Base-by-base conservation (phyloP, 2,113 vertebrate genomes). In the Xyliphius kryptos region DNA sequence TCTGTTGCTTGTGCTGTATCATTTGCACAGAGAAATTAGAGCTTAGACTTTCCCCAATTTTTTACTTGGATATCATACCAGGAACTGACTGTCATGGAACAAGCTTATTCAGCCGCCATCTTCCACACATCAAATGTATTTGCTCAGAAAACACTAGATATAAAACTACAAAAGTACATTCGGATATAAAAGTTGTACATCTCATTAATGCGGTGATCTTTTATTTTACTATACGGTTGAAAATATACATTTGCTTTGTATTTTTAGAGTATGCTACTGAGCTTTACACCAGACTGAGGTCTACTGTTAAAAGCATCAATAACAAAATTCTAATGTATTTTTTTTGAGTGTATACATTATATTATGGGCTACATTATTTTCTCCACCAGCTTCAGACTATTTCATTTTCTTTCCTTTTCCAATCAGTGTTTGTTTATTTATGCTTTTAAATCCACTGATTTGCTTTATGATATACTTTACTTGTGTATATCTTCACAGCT, bases 21-120 rank as follows among this genome's bases (percentile, higher is more conserved):
- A 81, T 73, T 82, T 80, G 75, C 70, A 58, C 63, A 75, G 76
- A 76, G 79, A 79, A 73, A 77, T 57, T 75, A 75, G 79, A 76
- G 75, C 70, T 74, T 75, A 78, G 66, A 57, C 68, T 78, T 76
- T 65, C 63, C 69, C 52, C 75, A 75, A 80, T 68, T 76, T 67
- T 80, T 80, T 73, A 80, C 77, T 77, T 73, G 79, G 79, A 83
- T 70, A 38, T 72, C 59, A 74, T 77, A 70, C 56, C 76, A 73
- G 63, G 73, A 82, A 76, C 75, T 77, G 61, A 67, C 36, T 72
- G 66, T 69, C 73, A 66, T 74, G 47, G 21, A 37, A 69, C 66
- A 70, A 38, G 15, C 20, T 37, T 56, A 56, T 62, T 48, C 15
- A 52, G 59, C 12, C 52, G 5, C 56, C 20, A 16, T 53, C 43